phyloP scores from a whole-genome alignment of 1,140 invertebrate genomes.

The Drosophila tropicalis region DNA sequence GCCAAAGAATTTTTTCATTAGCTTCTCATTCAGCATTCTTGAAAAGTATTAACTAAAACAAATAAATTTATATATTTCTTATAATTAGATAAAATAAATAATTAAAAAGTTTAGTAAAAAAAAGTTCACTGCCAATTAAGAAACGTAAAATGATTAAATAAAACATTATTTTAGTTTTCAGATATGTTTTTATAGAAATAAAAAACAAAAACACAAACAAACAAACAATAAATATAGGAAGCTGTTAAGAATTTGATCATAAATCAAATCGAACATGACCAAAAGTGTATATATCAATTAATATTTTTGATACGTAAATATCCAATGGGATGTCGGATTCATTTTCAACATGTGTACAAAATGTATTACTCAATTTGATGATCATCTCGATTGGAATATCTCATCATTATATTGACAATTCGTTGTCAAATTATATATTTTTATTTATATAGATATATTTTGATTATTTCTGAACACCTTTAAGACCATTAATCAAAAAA shows the following conservation, averaged over 20 bases:
- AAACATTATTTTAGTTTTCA: too few relatives aligned
- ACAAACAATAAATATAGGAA: not conserved
- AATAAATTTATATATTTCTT: too few relatives aligned
- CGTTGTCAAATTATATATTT: conserved; percentile 30
- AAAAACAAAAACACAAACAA: too few relatives aligned
- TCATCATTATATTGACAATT: conserved; percentile 41
- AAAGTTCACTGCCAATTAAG: too few relatives aligned
- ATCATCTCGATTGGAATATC: conserved; percentile 10
- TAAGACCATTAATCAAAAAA: conserved; percentile 37
- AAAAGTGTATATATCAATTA: not conserved
- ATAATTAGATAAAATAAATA: too few relatives aligned
- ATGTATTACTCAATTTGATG: conserved; percentile 25
- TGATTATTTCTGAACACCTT: conserved; percentile 35
- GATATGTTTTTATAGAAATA: too few relatives aligned
- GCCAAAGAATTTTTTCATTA: too few relatives aligned
- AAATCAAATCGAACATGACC: not conserved
- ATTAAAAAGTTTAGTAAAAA: too few relatives aligned
- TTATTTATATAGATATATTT: conserved; percentile 6
- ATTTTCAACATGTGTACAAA: conserved; percentile 11
- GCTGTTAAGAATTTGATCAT: not conserved
- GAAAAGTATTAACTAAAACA: too few relatives aligned
- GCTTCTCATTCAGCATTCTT: too few relatives aligned
- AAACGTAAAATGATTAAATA: too few relatives aligned
- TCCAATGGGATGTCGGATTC: not conserved
- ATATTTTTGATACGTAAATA: not conserved